Evolutionary conservation across 1,140 invertebrate species (phyloP).

Genomic region (Rhopalosiphum padi): DNA sequence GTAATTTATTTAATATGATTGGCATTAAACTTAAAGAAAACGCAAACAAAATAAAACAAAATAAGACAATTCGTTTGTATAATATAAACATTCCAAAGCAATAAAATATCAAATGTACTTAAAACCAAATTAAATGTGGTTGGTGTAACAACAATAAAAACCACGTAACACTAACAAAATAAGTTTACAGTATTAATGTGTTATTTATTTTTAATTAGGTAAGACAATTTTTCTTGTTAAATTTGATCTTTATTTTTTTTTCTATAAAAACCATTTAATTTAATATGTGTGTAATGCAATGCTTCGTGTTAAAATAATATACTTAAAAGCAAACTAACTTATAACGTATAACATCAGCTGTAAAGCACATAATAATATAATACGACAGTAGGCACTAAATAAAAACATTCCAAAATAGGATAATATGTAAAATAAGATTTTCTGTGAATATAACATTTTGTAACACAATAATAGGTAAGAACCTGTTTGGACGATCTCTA

Average conservation of each 20-base stretch:
- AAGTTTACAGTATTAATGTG: neutral
- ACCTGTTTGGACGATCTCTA: conserved; percentile 24
- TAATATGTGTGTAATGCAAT: neutral
- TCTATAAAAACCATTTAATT: neutral
- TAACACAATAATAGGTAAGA: conserved; percentile 17
- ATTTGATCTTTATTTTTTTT: neutral
- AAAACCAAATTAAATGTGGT: neutral
- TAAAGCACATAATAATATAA: neutral
- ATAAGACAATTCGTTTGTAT: neutral
- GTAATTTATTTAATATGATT: neutral
- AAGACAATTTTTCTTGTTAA: neutral
- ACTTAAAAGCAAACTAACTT: neutral
- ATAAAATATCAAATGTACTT: conserved; percentile 11
- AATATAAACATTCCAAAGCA: conserved; percentile 16
- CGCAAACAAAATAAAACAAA: neutral
- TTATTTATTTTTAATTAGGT: neutral
- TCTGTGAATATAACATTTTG: conserved; percentile 5
- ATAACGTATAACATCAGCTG: neutral
- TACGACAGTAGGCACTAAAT: neutral
- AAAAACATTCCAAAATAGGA: conserved; percentile 1
- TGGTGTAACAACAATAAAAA: neutral
- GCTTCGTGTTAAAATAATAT: neutral
- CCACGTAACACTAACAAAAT: neutral
- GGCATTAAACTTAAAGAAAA: neutral
- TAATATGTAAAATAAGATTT: neutral